Conservation (phyloP, 2,797 vertebrate genomes). For the Notolepis coatsorum region DNA sequence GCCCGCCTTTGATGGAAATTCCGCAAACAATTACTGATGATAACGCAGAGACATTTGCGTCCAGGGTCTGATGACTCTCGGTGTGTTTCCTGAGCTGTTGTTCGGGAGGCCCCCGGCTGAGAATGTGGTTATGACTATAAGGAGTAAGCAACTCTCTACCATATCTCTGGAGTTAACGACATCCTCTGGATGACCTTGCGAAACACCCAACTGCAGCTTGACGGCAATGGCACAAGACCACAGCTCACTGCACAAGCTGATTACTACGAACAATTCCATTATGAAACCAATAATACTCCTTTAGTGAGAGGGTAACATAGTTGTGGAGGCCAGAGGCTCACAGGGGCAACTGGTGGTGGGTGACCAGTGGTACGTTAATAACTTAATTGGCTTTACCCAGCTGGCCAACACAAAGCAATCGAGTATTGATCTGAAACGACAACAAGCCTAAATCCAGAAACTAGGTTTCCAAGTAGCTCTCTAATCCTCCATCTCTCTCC, state of each 20-base stretch:
- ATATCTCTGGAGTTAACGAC: neutral
- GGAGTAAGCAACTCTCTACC: constrained; percentile 1
- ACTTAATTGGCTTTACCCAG: constrained; percentile 52
- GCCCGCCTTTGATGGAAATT: constrained; percentile 61
- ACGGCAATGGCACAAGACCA: constrained; percentile 13
- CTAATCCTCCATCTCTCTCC: constrained; percentile 16
- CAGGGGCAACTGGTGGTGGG: constrained; percentile 4
- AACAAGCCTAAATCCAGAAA: constrained; percentile 44
- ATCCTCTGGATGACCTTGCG: constrained; percentile 32
- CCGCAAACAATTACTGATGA: constrained; percentile 37
- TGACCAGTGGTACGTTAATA: constrained; percentile 28
- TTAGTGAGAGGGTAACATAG: constrained; percentile 22
- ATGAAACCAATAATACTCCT: constrained; percentile 34
- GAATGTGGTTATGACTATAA: constrained; percentile 15
- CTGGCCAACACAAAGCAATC: constrained; percentile 34
- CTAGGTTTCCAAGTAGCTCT: constrained; percentile 28
- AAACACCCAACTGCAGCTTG: constrained; percentile 13
- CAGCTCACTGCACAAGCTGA: constrained; percentile 35
- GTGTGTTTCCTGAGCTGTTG: constrained; percentile 34
- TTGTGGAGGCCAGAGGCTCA: constrained; percentile 14
- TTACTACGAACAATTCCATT: constrained; percentile 32
- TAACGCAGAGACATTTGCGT: neutral
- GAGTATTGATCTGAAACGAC: constrained; percentile 48
- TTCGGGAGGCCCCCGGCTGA: neutral
- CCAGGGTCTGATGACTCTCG: neutral